A percentile compares a stretch with the other conserved stretches of the same genome.
phyloP scores from a whole-genome alignment of 2,797 vertebrate genomes.

The Calcarius lapponicus region DNA sequence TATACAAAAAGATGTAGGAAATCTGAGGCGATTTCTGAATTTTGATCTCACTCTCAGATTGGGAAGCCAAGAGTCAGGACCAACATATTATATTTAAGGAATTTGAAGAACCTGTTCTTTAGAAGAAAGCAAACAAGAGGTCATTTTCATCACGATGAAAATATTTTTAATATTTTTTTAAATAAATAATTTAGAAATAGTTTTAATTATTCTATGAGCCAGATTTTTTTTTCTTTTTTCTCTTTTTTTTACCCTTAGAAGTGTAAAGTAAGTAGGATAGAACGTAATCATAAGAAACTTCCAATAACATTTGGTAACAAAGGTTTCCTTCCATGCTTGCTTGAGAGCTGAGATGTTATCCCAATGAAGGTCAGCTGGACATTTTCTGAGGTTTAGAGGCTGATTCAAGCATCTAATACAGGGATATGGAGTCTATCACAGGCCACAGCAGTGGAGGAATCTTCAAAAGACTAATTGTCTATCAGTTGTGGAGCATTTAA shows the following conservation, averaged over 20 bases:
- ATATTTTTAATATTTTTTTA: background rate
- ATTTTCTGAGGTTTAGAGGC: background rate
- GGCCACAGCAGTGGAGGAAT: background rate
- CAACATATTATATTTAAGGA: background rate
- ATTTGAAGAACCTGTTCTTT: background rate
- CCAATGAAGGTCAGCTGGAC: background rate
- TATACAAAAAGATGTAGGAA: background rate
- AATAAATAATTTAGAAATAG: no score
- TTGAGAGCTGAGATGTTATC: background rate
- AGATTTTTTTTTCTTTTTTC: background rate
- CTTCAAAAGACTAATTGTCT: background rate
- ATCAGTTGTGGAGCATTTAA: background rate
- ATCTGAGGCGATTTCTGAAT: background rate
- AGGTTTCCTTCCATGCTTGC: background rate
- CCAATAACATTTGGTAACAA: background rate
- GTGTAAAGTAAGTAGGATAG: background rate
- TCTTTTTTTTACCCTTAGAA: background rate
- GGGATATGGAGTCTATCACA: background rate
- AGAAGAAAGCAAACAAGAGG: background rate
- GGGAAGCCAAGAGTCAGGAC: background rate
- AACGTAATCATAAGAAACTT: background rate
- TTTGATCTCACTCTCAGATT: background rate
- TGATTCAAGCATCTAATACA: background rate
- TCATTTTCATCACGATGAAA: background rate
- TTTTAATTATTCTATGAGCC: background rate